phyloP scores from a whole-genome alignment of 2,797 vertebrate genomes.

The Catamblyrhynchus diadema region DNA sequence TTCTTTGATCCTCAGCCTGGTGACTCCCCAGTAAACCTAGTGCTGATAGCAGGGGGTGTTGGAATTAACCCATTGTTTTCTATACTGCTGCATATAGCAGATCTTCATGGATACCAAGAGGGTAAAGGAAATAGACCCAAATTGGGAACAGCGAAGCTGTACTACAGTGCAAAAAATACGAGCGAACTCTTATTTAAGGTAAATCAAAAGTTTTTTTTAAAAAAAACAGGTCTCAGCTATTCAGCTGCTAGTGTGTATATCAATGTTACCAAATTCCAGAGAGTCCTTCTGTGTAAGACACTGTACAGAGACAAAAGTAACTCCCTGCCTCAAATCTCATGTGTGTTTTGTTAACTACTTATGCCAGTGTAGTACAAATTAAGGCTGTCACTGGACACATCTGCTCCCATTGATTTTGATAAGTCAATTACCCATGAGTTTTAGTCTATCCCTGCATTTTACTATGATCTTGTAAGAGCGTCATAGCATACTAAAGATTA shows the following conservation, averaged over 20 bases:
- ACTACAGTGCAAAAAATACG: constrained; percentile 88
- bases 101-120: constrained; percentile 77
- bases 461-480: neutral
- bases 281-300: neutral
- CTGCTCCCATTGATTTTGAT: neutral
- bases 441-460: neutral
- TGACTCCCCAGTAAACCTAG: constrained; percentile 82
- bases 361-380: neutral
- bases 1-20: constrained; percentile 89
- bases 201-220: neutral
- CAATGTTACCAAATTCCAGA: neutral
- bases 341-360: neutral
- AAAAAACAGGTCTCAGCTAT: neutral
- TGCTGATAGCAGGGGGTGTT: constrained; percentile 92
- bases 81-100: constrained; percentile 86
- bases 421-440: neutral
- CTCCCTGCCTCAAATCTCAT: neutral
- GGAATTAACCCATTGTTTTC: constrained; percentile 97
- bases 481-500: neutral
- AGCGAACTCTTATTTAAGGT: constrained; percentile 93
- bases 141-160: constrained; percentile 79
- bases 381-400: neutral
- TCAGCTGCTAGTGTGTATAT: neutral
- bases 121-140: constrained; percentile 70
- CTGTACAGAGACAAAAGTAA: neutral